phyloP scores from a whole-genome alignment of 2,888 invertebrate species.

The Kuschelorhynchus macadamiae region DNA sequence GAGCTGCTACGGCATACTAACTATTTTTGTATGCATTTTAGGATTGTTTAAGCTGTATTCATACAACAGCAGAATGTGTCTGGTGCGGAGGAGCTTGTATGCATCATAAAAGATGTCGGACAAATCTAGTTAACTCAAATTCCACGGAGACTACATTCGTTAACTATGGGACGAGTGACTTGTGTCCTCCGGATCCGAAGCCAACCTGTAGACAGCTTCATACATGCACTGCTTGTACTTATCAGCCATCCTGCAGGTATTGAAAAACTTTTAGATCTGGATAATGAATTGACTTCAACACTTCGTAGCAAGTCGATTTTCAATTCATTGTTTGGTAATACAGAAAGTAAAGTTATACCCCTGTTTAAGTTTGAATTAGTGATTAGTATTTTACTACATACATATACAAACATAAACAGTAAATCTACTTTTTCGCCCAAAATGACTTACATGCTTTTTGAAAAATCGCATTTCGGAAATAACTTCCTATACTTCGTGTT shows the following conservation, averaged over 20 bases:
- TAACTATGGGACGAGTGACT: constrained; percentile 62
- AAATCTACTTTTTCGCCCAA: too few relatives aligned
- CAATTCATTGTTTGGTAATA: too few relatives aligned
- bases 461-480: too few relatives aligned
- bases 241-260: constrained; percentile 75
- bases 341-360: too few relatives aligned
- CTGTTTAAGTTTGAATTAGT: too few relatives aligned
- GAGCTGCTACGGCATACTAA: too few relatives aligned
- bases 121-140: constrained; percentile 31
- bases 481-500: too few relatives aligned
- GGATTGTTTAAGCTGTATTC: constrained; percentile 80
- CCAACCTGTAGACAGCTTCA: constrained; percentile 84
- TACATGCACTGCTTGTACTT: constrained; percentile 88
- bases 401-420: too few relatives aligned
- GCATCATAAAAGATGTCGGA: constrained; percentile 63
- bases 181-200: constrained; percentile 76
- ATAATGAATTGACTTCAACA: too few relatives aligned
- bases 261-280: neutral
- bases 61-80: constrained; percentile 83
- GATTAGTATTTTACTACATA: too few relatives aligned
- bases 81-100: constrained; percentile 74
- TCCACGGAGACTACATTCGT: constrained; percentile 33
- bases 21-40: constrained; percentile 17
- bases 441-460: too few relatives aligned
- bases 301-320: too few relatives aligned